Percentiles rank a stretch among this genome's conserved stretches.
Evolutionary conservation across 2,113 vertebrate species (phyloP).

Genomic region (Atlantisia rogersi): DNA sequence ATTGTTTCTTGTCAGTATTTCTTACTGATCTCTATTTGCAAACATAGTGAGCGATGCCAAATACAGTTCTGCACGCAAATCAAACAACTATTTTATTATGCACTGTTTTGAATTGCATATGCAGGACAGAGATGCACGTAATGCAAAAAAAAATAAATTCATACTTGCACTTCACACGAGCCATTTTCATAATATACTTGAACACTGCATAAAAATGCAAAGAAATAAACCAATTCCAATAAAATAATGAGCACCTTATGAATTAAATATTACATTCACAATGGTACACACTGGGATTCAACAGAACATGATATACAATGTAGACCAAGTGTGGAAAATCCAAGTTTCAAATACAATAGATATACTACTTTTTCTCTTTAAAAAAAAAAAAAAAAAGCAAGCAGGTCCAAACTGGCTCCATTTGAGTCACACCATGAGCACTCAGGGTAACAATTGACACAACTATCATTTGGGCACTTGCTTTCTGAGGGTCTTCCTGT

Average conservation of each 20-base stretch:
- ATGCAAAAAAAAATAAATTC: slow-evolving; percentile 14
- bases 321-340: background rate
- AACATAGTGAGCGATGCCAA: slow-evolving; percentile 14
- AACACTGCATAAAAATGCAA: slow-evolving; percentile 28
- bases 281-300: slow-evolving; percentile 19
- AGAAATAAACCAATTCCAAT: slow-evolving; percentile 28
- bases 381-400: background rate
- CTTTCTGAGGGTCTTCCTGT: slow-evolving; percentile 51
- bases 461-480: background rate
- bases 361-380: background rate
- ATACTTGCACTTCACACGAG: background rate
- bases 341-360: background rate
- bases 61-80: background rate
- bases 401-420: slow-evolving; percentile 50
- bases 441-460: slow-evolving; percentile 64
- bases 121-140: background rate
- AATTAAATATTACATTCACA: slow-evolving; percentile 68
- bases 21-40: slow-evolving; percentile 43
- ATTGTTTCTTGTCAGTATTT: slow-evolving; percentile 40
- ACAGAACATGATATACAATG: background rate
- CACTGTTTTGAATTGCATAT: background rate
- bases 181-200: slow-evolving; percentile 40
- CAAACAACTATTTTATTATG: slow-evolving; percentile 32
- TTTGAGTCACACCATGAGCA: slow-evolving; percentile 65
- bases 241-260: slow-evolving; percentile 49